Percentiles rank a stretch among this genome's conserved stretches.
Conservation (phyloP, 1,140 invertebrate species). For the Drosophila pachea region DNA sequence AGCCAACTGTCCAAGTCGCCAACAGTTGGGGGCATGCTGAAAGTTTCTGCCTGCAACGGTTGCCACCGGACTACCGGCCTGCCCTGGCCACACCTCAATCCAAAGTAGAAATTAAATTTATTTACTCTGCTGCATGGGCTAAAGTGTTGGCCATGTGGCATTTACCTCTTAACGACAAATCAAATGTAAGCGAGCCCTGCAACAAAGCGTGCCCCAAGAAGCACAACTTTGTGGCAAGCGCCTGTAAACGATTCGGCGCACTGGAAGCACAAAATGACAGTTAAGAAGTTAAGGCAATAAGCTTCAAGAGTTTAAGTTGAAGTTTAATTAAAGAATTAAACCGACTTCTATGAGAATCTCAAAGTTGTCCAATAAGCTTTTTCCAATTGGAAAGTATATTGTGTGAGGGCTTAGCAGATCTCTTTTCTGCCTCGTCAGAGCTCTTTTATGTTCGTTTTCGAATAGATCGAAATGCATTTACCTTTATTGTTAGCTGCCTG, state of each 20-base stretch:
- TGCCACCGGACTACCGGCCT: neutral
- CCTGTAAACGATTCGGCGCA: neutral
- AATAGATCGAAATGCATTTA: too few species aligned
- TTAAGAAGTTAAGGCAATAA: neutral
- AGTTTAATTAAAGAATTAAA: neutral
- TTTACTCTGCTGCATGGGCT: conserved; percentile 58
- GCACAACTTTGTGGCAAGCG: neutral
- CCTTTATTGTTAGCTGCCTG: too few species aligned
- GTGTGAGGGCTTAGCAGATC: too few species aligned
- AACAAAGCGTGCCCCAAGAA: conserved; percentile 7
- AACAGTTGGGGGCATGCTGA: conserved; percentile 34
- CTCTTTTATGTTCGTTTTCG: too few species aligned
- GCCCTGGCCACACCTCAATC: conserved; percentile 6
- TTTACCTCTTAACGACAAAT: conserved; percentile 61
- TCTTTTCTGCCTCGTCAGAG: too few species aligned
- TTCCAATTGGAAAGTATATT: too few species aligned
- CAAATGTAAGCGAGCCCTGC: conserved; percentile 51
- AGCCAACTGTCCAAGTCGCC: conserved; percentile 18
- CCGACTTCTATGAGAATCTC: too few species aligned
- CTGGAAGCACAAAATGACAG: neutral
- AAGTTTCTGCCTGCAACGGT: conserved; percentile 39
- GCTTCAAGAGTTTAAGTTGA: neutral
- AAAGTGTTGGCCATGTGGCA: conserved; percentile 66
- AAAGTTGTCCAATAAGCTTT: too few species aligned
- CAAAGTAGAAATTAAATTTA: conserved; percentile 71